Percentiles rank a stretch among this genome's conserved stretches.
phyloP scores from a whole-genome alignment of 2,888 invertebrate genomes.

The Apotomis capreana region DNA sequence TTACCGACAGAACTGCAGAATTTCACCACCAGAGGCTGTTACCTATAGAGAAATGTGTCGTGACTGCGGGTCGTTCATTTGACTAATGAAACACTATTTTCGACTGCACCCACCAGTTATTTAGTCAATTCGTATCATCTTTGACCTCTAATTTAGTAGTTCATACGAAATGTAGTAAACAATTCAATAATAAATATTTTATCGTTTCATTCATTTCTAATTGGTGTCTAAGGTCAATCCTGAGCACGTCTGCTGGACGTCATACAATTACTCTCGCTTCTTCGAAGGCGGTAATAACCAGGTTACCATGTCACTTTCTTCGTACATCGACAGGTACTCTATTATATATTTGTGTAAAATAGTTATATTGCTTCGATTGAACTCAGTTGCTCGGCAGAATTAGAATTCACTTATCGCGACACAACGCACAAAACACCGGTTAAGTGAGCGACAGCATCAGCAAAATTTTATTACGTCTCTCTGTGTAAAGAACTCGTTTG shows the following conservation, averaged over 20 bases:
- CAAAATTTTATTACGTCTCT: constrained; percentile 48
- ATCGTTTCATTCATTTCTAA: constrained; percentile 36
- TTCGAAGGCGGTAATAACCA: constrained; percentile 60
- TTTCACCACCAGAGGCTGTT: constrained; percentile 41
- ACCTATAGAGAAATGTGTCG: constrained; percentile 52
- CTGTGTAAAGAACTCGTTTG: constrained; percentile 64
- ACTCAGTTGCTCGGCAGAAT: constrained; percentile 8
- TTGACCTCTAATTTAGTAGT: constrained; percentile 21
- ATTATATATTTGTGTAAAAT: constrained; percentile 51
- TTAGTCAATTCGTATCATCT: constrained; percentile 45
- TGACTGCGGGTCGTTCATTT: constrained; percentile 64
- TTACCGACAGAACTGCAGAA: constrained; percentile 33
- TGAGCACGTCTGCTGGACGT: constrained; percentile 49
- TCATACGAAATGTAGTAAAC: constrained; percentile 8
- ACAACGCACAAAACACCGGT: constrained; percentile 5
- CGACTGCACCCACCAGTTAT: constrained; percentile 54
- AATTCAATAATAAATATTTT: constrained; percentile 23
- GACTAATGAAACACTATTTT: constrained; percentile 64
- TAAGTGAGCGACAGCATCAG: constrained; percentile 41
- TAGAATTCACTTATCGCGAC: constrained; percentile 31
- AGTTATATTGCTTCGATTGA: constrained; percentile 28
- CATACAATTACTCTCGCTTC: constrained; percentile 69
- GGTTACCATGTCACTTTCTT: constrained; percentile 77
- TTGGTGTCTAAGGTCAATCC: constrained; percentile 44
- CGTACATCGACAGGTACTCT: constrained; percentile 56